Evolutionary conservation across 2,888 invertebrate genomes (phyloP).

Genomic region (Drosophila tripunctata): DNA sequence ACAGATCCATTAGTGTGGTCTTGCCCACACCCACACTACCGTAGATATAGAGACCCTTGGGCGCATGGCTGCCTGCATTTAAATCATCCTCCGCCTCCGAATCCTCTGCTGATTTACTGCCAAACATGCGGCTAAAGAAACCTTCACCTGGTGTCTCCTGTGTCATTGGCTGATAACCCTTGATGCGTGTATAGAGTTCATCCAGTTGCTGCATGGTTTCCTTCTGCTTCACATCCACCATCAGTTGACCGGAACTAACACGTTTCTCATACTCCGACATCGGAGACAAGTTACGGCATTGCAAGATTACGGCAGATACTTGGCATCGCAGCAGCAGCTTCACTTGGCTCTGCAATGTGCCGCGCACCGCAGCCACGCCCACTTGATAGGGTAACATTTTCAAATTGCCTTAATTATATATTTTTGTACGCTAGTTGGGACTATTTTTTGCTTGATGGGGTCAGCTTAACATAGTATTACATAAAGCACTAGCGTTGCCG

Average conservation of each 20-base stretch:
- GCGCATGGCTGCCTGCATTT: conserved; percentile 68
- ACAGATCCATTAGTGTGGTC: conserved; percentile 99
- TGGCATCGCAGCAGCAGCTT: conserved; percentile 36
- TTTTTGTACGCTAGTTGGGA: conserved; percentile 18
- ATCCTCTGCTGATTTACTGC: conserved; percentile 8
- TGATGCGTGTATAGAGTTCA: conserved; percentile 86
- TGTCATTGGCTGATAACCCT: conserved; percentile 64
- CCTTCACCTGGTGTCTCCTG: conserved; percentile 31
- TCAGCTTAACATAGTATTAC: conserved; percentile 63
- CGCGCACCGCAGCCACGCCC: conserved; percentile 23
- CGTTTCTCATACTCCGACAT: conserved; percentile 86
- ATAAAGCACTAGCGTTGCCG: conserved; percentile 52
- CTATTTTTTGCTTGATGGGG: conserved; percentile 21
- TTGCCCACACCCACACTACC: conserved; percentile 98
- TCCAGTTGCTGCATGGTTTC: conserved; percentile 89
- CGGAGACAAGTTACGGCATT: conserved; percentile 82
- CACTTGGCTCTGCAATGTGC: conserved; percentile 25
- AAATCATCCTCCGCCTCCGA: conserved; percentile 60
- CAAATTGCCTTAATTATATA: conserved; percentile 21
- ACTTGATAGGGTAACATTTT: conserved; percentile 53
- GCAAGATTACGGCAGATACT: conserved; percentile 55
- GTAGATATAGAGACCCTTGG: conserved; percentile 91
- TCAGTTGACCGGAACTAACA: conserved; percentile 86
- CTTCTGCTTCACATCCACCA: conserved; percentile 90
- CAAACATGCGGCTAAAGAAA: conserved; percentile 59